Percentiles rank a stretch among this genome's conserved stretches.
phyloP scores from a whole-genome alignment of 2,113 vertebrate genomes.

The Triplophysa siluroides region DNA sequence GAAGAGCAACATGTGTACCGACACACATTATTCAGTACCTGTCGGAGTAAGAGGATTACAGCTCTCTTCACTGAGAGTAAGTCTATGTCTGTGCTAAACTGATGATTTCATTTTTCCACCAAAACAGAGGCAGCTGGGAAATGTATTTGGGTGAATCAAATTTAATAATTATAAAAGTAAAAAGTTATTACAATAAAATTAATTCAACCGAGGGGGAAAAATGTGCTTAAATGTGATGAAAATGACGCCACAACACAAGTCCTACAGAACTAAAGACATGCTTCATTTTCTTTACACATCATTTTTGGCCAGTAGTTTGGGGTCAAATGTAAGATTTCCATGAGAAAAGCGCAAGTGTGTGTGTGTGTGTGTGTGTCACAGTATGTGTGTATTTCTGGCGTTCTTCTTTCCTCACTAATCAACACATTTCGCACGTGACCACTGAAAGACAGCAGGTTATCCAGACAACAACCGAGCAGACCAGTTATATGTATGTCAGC shows the following conservation, averaged over 20 bases:
- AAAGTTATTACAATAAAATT: no score
- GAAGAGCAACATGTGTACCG: neutral
- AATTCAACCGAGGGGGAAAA: no score
- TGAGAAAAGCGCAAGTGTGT: neutral
- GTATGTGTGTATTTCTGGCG: conserved; percentile 31
- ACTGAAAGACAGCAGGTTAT: conserved; percentile 43
- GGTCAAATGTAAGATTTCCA: no score
- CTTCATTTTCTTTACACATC: no score
- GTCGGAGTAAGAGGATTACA: conserved; percentile 16
- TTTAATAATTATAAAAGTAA: no score
- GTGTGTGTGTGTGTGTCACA: conserved; percentile 33
- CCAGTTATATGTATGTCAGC: conserved; percentile 33
- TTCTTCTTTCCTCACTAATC: conserved; percentile 37
- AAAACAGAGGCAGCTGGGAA: neutral
- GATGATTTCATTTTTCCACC: neutral
- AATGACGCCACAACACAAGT: neutral
- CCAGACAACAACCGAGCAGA: conserved; percentile 33
- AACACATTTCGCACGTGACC: conserved; percentile 46
- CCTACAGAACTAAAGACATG: no score
- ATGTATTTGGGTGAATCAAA: no score
- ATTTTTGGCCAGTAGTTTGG: no score
- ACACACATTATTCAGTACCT: neutral
- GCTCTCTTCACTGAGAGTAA: conserved; percentile 11
- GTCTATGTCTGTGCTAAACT: neutral
- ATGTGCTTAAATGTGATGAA: no score